These are phyloP conservation scores for Sinotaia quadrata DNA, from an alignment of 2,888 invertebrate species.

Conservation along the genomic window DNA sequence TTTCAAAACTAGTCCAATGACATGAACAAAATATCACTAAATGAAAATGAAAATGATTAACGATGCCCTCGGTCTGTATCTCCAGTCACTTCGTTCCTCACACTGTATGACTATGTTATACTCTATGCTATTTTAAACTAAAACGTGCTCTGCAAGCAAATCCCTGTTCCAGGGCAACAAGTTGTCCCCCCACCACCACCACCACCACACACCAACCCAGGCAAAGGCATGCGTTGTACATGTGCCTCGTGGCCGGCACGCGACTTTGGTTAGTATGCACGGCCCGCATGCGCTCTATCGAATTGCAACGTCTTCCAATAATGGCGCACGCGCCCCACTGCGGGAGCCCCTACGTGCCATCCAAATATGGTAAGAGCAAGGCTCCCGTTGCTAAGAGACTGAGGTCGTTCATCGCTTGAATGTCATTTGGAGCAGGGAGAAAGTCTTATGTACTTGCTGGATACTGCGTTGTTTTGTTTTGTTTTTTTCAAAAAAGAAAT, in stretches of 20 bases:
- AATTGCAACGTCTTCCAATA: neutral
- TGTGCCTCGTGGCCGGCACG: neutral
- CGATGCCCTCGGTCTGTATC: no score
- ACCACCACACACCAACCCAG: neutral
- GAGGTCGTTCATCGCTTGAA: no score
- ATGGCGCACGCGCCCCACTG: neutral
- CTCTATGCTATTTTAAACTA: neutral
- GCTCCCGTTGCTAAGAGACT: neutral
- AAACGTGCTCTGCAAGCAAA: neutral
- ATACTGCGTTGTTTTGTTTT: neutral
- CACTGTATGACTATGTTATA: no score
- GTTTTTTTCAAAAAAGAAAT: neutral
- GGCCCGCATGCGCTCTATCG: neutral
- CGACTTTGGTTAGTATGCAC: neutral
- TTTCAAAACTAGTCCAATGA: no score
- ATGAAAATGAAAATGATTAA: no score
- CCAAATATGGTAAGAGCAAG: slow-evolving; percentile 3
- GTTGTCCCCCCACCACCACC: neutral
- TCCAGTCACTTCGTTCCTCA: no score
- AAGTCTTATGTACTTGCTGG: no score
- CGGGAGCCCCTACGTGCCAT: neutral
- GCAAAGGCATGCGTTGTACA: neutral
- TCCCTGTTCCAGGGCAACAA: no score
- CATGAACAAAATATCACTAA: no score
- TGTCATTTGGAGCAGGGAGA: no score